These are phyloP conservation scores for Trichogramma evanescens DNA, from an alignment of 2,888 invertebrate genomes.

Conservation along the genomic window DNA sequence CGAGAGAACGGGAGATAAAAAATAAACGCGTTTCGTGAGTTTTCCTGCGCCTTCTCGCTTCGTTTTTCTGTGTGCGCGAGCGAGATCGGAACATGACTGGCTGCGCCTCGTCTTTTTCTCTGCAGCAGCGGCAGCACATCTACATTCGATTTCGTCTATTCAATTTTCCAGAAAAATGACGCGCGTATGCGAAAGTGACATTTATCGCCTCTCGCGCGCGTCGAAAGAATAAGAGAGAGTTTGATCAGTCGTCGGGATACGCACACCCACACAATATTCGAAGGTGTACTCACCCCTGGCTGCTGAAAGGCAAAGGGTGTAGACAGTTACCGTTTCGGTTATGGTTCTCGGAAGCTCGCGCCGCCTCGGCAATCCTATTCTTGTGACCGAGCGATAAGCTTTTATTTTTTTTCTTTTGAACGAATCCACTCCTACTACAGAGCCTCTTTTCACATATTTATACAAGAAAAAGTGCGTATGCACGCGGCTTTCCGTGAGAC, in stretches of 20 bases:
- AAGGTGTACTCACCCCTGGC: too few relatives aligned
- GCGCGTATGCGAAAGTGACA: constrained; percentile 14
- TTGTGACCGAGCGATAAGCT: constrained; percentile 48
- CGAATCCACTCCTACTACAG: too few relatives aligned
- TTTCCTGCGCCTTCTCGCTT: too few relatives aligned
- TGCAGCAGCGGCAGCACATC: background rate
- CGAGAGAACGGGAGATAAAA: background rate
- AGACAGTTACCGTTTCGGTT: constrained; percentile 49
- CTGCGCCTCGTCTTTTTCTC: too few relatives aligned
- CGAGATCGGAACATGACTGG: too few relatives aligned
- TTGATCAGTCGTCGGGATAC: constrained; percentile 43
- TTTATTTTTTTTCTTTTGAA: constrained; percentile 8
- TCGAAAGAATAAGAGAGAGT: constrained; percentile 41
- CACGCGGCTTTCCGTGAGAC: background rate
- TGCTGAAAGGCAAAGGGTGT: constrained; percentile 37
- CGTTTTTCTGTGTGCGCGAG: too few relatives aligned
- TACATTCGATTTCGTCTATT: constrained; percentile 43
- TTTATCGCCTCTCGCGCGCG: constrained; percentile 20
- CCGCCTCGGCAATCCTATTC: constrained; percentile 44
- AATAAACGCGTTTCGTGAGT: too few relatives aligned
- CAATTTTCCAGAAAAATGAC: constrained; percentile 44
- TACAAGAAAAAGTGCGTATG: constrained; percentile 3
- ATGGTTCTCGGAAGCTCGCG: constrained; percentile 46
- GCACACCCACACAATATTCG: too few relatives aligned
- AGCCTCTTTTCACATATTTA: too few relatives aligned